These are phyloP conservation scores for Manduca sexta DNA, from an alignment of 1,140 invertebrate species.

Conservation along the genomic window DNA sequence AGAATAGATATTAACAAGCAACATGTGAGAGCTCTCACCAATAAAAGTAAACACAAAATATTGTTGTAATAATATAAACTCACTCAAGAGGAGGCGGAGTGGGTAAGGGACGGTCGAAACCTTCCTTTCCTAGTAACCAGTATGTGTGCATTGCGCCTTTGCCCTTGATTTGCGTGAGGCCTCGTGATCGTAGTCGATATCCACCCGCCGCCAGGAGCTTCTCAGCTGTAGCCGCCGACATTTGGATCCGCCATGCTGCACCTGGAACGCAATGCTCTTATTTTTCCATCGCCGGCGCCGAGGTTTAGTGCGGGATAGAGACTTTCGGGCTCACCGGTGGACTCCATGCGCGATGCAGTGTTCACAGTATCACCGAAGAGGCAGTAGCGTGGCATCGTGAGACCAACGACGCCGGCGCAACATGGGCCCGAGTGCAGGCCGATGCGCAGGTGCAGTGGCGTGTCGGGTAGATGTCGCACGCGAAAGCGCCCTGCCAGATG, in stretches of 20 bases:
- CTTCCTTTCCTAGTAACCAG: conserved; percentile 91
- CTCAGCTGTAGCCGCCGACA: conserved; percentile 85
- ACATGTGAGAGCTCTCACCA: background rate
- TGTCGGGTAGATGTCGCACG: conserved; percentile 86
- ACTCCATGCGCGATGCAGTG: conserved; percentile 94
- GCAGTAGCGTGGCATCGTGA: conserved; percentile 93
- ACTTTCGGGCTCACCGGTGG: conserved; percentile 74
- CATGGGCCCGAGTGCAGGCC: conserved; percentile 83
- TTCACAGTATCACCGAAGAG: conserved; percentile 96
- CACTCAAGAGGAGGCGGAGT: conserved; percentile 79
- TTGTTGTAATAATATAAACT: too few relatives aligned
- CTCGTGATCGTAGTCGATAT: conserved; percentile 86
- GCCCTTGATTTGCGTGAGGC: conserved; percentile 89
- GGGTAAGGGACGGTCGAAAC: conserved; percentile 89
- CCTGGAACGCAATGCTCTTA: conserved; percentile 71
- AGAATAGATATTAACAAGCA: background rate
- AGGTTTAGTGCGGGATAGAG: background rate
- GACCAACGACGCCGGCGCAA: conserved; percentile 88
- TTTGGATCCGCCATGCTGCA: conserved; percentile 87
- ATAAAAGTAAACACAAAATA: background rate
- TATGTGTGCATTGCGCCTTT: conserved; percentile 93
- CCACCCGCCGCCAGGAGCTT: conserved; percentile 84
- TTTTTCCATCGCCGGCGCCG: too few relatives aligned
- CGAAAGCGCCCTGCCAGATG: conserved; percentile 90
- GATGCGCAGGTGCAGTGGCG: conserved; percentile 85